phyloP scores from a whole-genome alignment of 2,797 vertebrate species.

The Periophthalmus magnuspinnatus region DNA sequence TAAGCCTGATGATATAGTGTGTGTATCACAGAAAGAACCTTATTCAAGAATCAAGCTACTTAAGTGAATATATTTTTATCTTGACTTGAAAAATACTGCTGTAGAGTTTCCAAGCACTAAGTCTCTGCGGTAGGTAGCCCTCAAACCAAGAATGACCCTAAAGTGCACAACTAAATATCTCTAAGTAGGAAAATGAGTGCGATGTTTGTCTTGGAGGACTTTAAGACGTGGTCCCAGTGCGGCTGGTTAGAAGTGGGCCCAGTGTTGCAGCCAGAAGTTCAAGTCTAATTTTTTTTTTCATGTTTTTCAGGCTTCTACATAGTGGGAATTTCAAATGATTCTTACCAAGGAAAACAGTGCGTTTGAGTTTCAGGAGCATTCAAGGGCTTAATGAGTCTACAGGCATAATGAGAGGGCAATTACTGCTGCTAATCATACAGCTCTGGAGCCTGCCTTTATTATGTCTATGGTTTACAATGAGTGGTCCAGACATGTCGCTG shows the following conservation, averaged over 20 bases:
- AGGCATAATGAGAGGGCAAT: conserved; percentile 43
- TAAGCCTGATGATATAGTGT: background rate
- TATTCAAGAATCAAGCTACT: background rate
- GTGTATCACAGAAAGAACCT: background rate
- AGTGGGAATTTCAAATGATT: conserved; percentile 46
- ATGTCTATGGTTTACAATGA: conserved; percentile 27
- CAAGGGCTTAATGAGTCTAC: conserved; percentile 46
- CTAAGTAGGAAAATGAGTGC: conserved; percentile 31
- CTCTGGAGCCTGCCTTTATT: conserved; percentile 33
- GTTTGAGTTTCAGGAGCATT: conserved; percentile 30
- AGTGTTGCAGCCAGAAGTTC: conserved; percentile 38
- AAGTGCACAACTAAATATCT: conserved; percentile 14
- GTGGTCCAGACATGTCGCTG: conserved; percentile 22
- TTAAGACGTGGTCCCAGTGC: conserved; percentile 14
- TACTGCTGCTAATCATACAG: conserved; percentile 44
- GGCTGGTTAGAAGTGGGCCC: conserved; percentile 30
- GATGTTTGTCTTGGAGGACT: conserved; percentile 43
- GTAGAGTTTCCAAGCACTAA: conserved; percentile 4
- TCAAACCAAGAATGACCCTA: conserved; percentile 18
- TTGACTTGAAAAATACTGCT: conserved; percentile 2
- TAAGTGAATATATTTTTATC: background rate
- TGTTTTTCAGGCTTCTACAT: conserved; percentile 34
- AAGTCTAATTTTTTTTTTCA: conserved; percentile 23
- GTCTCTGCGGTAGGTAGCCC: conserved; percentile 14
- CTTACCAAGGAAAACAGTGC: conserved; percentile 39